These are phyloP conservation scores for Patella vulgata DNA, from an alignment of 1,140 invertebrate genomes.

Conservation along the genomic window DNA sequence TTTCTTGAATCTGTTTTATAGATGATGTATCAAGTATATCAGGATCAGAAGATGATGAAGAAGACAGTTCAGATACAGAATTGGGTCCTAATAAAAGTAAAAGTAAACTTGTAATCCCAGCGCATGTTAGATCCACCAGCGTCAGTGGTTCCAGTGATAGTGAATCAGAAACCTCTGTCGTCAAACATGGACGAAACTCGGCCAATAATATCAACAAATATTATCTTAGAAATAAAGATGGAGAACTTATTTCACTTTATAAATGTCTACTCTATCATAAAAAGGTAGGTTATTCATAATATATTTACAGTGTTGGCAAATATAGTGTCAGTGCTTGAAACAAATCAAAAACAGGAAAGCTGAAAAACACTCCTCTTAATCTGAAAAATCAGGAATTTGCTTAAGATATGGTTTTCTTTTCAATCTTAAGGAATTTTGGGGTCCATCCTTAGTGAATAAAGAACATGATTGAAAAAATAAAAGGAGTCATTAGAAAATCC, in stretches of 20 bases:
- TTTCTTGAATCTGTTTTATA: conserved; percentile 57
- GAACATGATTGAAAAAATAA: too few relatives aligned
- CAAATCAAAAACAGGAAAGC: too few relatives aligned
- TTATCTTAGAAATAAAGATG: conserved; percentile 76
- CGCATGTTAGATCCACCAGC: conserved; percentile 54
- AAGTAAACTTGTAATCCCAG: conserved; percentile 64
- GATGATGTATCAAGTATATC: conserved; percentile 82
- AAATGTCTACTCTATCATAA: conserved; percentile 71
- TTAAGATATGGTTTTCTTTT: too few relatives aligned
- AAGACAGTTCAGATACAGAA: conserved; percentile 70
- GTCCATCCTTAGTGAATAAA: too few relatives aligned
- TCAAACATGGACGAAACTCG: conserved; percentile 20
- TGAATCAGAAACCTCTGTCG: conserved; percentile 24
- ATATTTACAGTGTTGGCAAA: too few relatives aligned
- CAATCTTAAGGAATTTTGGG: too few relatives aligned
- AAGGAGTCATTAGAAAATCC: too few relatives aligned
- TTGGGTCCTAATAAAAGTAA: conserved; percentile 35
- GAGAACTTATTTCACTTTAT: conserved; percentile 79
- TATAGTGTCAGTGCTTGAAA: too few relatives aligned
- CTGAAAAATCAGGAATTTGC: too few relatives aligned
- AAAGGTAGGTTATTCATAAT: conserved; percentile 54
- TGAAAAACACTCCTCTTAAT: too few relatives aligned
- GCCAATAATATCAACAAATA: conserved; percentile 71
- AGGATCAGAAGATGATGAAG: conserved; percentile 74
- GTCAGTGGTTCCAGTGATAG: conserved; percentile 32